Evolutionary conservation across 2,113 vertebrate genomes (phyloP), one percentile per base, ranked within the genome.

Genomic region (Engystomops pustulosus): DNA sequence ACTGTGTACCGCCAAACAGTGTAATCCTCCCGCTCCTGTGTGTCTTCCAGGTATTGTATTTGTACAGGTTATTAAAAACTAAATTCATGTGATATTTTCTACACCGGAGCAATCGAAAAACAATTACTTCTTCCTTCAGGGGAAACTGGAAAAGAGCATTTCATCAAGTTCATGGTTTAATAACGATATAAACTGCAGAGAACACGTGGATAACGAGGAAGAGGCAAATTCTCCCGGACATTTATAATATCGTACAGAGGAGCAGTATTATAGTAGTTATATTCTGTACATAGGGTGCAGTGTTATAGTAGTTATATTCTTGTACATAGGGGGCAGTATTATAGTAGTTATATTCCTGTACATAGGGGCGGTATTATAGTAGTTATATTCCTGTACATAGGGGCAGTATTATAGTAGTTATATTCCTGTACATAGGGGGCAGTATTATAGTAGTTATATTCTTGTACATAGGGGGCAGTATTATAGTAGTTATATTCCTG

Each of bases 41-140:
- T 62, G n/a, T n/a, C 77, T 79, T 65, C 23, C 76, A 62, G 76
- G 55, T 80, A 65, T 65, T 67, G 36, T 80, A 27, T 80, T 49
- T 67, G 32, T 67, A 20, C 62, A 36, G 32, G 32, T 81, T 81
- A 81, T 69, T 81, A 81, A 81, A 80, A 80, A 20, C 30, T 67
- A 67, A 80, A 70, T 69, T 81, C 65, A 53, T 32, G 65, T 81
- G 79, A 30, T 81, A 81, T 81, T 81, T 81, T 80, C 79, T 69
- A 51, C 44, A 51, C n/a, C n/a, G 4, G 15, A 71, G 67, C 47
- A 81, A 81, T 81, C 80, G 80, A 71, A 81, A 81, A 81, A 81
- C 80, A 81, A 81, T 81, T 81, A 81, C 80, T 18, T 55, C 32
- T 38, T 32, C 23, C 80, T 36, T 58, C 20, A 41, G 65, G 79